phyloP scores from a whole-genome alignment of 2,797 vertebrate species.

The Pygocentrus nattereri region DNA sequence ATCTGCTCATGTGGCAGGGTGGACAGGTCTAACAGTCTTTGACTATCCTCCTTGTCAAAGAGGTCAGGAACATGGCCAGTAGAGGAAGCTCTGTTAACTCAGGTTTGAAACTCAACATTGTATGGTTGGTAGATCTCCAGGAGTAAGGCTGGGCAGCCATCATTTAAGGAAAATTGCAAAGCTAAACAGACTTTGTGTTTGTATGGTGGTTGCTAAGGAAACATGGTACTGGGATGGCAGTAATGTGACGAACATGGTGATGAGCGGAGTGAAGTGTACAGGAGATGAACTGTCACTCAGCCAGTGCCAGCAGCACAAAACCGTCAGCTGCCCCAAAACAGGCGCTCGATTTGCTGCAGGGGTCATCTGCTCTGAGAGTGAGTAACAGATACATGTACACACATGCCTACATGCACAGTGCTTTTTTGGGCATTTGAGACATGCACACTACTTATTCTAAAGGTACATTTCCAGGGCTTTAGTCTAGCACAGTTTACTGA shows the following conservation, averaged over 20 bases:
- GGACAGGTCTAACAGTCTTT: too few relatives aligned
- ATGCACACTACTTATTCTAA: background rate
- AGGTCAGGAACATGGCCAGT: background rate
- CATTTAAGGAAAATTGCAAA: background rate
- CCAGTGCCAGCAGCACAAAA: conserved; percentile 89
- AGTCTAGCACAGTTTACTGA: background rate
- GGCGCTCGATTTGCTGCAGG: conserved; percentile 89
- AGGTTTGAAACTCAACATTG: background rate
- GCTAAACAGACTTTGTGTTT: conserved; percentile 30
- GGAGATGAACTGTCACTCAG: conserved; percentile 90
- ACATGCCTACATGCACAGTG: conserved; percentile 4
- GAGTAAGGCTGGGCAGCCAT: background rate
- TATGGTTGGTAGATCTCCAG: background rate
- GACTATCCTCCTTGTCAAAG: background rate
- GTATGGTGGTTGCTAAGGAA: conserved; percentile 81
- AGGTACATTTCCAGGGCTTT: background rate
- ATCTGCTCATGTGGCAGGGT: background rate
- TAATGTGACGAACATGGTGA: conserved; percentile 90
- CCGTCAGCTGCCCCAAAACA: conserved; percentile 86
- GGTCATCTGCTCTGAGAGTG: conserved; percentile 98
- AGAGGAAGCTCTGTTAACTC: background rate
- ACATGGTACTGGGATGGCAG: conserved; percentile 99
- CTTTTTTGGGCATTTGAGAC: too few relatives aligned
- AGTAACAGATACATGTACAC: conserved; percentile 65
- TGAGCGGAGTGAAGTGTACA: conserved; percentile 92